phyloP scores from a whole-genome alignment of 1,140 invertebrate genomes.

The Cryptotermes secundus region DNA sequence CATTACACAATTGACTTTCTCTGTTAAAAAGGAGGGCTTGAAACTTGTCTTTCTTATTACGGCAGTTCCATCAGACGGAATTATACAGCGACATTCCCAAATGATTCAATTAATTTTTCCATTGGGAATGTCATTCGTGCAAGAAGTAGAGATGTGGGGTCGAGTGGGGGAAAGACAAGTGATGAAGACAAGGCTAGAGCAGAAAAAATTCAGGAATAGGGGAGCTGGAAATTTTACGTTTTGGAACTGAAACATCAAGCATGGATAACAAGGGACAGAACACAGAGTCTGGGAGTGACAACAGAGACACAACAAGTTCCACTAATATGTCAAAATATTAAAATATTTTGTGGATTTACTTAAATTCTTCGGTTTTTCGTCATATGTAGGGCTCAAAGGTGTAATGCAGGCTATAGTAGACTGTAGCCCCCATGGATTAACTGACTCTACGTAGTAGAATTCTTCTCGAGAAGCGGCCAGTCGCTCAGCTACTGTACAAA shows the following conservation, averaged over 20 bases:
- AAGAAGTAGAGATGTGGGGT: neutral
- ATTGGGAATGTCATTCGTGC: conserved; percentile 28
- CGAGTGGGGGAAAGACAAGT: conserved; percentile 20
- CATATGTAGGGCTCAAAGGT: too few species aligned
- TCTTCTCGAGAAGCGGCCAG: too few species aligned
- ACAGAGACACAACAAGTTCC: too few species aligned
- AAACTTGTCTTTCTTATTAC: neutral
- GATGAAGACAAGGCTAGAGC: neutral
- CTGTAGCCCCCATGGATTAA: too few species aligned
- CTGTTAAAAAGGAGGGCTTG: neutral
- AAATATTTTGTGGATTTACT: too few species aligned
- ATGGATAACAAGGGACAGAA: neutral
- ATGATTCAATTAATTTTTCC: conserved; percentile 35
- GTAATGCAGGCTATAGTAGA: too few species aligned
- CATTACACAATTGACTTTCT: neutral
- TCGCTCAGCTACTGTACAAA: too few species aligned
- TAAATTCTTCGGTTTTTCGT: too few species aligned
- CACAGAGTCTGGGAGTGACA: too few species aligned
- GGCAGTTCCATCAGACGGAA: neutral
- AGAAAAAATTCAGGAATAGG: conserved; percentile 5
- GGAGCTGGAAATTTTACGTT: conserved; percentile 28
- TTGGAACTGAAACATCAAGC: conserved; percentile 24
- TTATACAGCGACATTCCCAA: conserved; percentile 10
- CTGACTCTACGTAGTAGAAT: too few species aligned
- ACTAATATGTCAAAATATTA: too few species aligned